These are phyloP conservation scores for Smutsia gigantea DNA, from an alignment of 2,797 vertebrate genomes.

Conservation along the genomic window DNA sequence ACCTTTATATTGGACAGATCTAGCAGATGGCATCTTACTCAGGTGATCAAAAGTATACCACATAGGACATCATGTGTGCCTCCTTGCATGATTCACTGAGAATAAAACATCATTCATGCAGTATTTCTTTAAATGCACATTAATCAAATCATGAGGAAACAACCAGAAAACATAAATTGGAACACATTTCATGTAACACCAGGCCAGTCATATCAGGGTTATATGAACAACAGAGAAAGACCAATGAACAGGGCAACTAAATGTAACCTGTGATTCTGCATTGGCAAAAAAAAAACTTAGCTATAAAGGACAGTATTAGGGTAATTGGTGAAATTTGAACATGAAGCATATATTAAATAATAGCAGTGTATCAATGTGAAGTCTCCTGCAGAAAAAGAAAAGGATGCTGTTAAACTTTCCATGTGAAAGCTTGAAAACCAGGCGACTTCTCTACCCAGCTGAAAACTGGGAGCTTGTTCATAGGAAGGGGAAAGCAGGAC, in stretches of 20 bases:
- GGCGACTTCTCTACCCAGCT: neutral
- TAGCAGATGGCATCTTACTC: neutral
- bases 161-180: slow-evolving; percentile 46
- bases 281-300: neutral
- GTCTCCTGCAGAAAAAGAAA: neutral
- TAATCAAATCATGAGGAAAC: neutral
- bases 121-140: neutral
- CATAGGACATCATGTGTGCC: neutral
- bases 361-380: neutral
- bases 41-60: neutral
- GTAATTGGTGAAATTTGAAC: neutral
- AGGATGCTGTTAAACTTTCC: neutral
- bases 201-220: neutral
- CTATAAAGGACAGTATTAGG: neutral
- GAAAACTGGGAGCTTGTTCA: slow-evolving; percentile 29
- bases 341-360: neutral
- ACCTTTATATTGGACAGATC: slow-evolving; percentile 26
- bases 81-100: slow-evolving; percentile 19
- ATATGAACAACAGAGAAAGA: neutral
- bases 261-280: neutral
- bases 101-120: neutral
- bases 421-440: neutral
- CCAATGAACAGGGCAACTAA: neutral
- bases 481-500: neutral
- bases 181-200: neutral